Percentiles rank a stretch among this genome's conserved stretches.
Evolutionary conservation across 2,113 vertebrate genomes (phyloP).

Genomic region (Nothobranchius kuhntae): DNA sequence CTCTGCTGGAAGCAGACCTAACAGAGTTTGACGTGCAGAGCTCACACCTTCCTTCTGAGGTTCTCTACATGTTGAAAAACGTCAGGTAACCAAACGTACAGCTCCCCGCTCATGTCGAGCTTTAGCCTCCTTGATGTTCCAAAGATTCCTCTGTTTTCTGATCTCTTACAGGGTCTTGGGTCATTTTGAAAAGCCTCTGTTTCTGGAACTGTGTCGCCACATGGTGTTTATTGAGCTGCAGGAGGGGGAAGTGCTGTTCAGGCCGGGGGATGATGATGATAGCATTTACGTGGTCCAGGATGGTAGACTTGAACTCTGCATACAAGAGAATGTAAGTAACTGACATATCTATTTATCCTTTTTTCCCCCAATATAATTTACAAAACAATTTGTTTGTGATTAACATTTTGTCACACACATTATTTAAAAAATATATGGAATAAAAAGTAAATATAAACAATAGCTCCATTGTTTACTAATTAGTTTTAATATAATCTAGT

Average conservation of each 20-base stretch:
- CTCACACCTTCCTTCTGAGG: constrained; percentile 92
- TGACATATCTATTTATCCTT: not conserved
- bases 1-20: constrained; percentile 92
- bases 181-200: constrained; percentile 97
- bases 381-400: too few species aligned
- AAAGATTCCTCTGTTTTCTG: constrained; percentile 9
- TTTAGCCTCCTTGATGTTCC: not conserved
- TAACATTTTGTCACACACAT: too few species aligned
- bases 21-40: constrained; percentile 95
- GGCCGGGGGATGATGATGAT: constrained; percentile 88
- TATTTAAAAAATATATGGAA: too few species aligned
- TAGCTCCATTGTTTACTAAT: too few species aligned
- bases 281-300: constrained; percentile 97
- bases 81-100: constrained; percentile 77
- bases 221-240: constrained; percentile 94
- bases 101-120: not conserved
- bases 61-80: constrained; percentile 97
- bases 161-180: constrained; percentile 87
- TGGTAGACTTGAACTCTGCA: constrained; percentile 89
- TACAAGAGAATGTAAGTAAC: constrained; percentile 85
- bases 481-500: too few species aligned
- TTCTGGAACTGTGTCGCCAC: constrained; percentile 95
- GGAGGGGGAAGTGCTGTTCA: constrained; percentile 90
- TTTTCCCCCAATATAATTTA: too few species aligned
- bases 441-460: too few species aligned